A percentile compares a stretch with the other conserved stretches of the same genome.
Conservation (phyloP, 2,797 vertebrate species). For the Tadarida brasiliensis region DNA sequence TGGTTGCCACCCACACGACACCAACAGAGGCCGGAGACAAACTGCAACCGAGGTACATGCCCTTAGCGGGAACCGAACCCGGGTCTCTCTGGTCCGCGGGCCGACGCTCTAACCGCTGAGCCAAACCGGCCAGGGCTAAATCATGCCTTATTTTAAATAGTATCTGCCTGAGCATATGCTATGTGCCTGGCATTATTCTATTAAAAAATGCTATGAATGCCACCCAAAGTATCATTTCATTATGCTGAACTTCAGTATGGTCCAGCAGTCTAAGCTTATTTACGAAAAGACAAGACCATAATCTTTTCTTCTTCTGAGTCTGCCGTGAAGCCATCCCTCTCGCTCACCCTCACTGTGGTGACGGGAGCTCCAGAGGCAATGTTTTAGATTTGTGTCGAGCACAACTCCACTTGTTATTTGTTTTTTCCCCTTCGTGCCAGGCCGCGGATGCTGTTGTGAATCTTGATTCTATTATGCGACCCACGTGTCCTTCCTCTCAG, state of each 20-base stretch:
- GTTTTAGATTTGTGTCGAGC: neutral
- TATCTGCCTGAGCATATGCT: neutral
- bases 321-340: neutral
- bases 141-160: neutral
- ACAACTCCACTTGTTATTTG: neutral
- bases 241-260: neutral
- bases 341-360: neutral
- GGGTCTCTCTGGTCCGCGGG: no score
- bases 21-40: no score
- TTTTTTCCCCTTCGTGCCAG: neutral
- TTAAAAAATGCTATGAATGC: neutral
- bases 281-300: neutral
- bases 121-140: neutral
- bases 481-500: constrained; percentile 16
- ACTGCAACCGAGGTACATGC: no score
- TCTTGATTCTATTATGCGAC: constrained; percentile 33
- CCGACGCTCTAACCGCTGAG: no score
- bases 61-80: no score
- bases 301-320: neutral
- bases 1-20: no score
- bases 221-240: neutral
- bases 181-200: neutral
- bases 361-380: neutral
- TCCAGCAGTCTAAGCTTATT: neutral
- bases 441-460: neutral